Evolutionary conservation across 2,113 vertebrate genomes (phyloP).

Genomic region (Tachysurus fulvidraco): DNA sequence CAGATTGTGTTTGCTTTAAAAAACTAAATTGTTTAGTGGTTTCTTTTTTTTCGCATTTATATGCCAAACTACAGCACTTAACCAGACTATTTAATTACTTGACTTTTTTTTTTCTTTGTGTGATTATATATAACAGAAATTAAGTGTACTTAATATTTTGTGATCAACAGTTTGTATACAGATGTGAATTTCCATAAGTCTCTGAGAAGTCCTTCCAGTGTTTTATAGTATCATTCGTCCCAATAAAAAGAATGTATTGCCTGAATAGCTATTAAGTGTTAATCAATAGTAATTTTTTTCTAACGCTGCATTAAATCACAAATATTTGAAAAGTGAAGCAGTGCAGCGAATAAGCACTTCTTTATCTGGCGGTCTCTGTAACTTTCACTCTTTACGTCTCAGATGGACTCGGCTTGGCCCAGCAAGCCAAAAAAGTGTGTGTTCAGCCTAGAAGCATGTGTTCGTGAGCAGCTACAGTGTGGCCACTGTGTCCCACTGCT

Average conservation of each 20-base stretch:
- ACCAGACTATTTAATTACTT: background rate
- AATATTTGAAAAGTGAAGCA: background rate
- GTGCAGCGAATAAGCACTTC: background rate
- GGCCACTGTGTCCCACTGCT: conserved; percentile 34
- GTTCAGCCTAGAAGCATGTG: background rate
- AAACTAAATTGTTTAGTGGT: background rate
- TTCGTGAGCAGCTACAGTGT: conserved; percentile 3
- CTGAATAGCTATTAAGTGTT: background rate
- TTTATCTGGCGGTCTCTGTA: background rate
- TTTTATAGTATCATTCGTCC: background rate
- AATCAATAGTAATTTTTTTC: background rate
- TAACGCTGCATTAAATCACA: background rate
- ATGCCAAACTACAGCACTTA: background rate
- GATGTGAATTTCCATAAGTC: conserved; percentile 2
- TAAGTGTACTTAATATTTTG: conserved; percentile 17
- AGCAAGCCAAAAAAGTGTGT: background rate
- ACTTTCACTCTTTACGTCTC: background rate
- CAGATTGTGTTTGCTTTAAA: background rate
- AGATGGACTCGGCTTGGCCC: background rate
- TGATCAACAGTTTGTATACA: conserved; percentile 30
- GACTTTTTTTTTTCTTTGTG: background rate
- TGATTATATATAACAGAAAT: background rate
- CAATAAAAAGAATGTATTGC: conserved; percentile 17
- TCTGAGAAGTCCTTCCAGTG: conserved; percentile 6
- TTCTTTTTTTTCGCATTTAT: background rate